Evolutionary conservation across 53 echinoderm and acorn worm genomes (phyloP).

Genomic region (Patiria pectinifera): DNA sequence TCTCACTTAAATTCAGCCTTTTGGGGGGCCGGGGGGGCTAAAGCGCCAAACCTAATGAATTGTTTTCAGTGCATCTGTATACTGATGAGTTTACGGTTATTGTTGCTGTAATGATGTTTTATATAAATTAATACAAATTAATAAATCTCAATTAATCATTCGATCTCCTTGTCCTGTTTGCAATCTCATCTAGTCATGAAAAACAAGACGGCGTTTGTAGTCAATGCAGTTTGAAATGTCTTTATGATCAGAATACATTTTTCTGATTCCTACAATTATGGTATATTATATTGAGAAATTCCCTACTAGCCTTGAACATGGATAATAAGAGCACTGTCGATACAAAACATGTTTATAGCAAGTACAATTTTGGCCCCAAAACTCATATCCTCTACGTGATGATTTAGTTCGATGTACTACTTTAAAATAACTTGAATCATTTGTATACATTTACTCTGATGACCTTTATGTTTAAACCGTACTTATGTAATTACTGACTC

Average conservation of each 20-base stretch:
- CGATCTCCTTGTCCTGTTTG: not conserved
- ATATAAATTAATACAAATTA: constrained; percentile 1
- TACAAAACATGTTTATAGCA: not conserved
- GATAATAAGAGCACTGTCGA: not conserved
- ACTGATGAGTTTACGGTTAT: constrained; percentile 22
- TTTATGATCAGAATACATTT: constrained; percentile 17
- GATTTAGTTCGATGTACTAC: constrained; percentile 20
- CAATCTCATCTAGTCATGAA: constrained; percentile 26
- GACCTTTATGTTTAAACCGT: not conserved
- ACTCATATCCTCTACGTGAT: not conserved
- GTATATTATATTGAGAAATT: not conserved
- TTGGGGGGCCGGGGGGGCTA: no score
- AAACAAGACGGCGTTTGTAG: constrained; percentile 7
- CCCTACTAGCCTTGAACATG: not conserved
- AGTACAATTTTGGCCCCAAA: not conserved
- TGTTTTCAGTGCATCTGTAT: constrained; percentile 1
- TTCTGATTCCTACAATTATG: not conserved
- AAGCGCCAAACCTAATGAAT: no score
- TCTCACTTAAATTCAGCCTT: not conserved
- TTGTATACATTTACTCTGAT: not conserved
- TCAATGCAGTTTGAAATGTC: constrained; percentile 8
- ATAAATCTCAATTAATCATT: constrained; percentile 3
- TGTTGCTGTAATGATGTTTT: constrained; percentile 25
- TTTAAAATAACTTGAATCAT: not conserved
- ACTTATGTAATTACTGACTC: constrained; percentile 7